phyloP scores from a whole-genome alignment of 2,797 vertebrate genomes.

The Pelobates cultripes region DNA sequence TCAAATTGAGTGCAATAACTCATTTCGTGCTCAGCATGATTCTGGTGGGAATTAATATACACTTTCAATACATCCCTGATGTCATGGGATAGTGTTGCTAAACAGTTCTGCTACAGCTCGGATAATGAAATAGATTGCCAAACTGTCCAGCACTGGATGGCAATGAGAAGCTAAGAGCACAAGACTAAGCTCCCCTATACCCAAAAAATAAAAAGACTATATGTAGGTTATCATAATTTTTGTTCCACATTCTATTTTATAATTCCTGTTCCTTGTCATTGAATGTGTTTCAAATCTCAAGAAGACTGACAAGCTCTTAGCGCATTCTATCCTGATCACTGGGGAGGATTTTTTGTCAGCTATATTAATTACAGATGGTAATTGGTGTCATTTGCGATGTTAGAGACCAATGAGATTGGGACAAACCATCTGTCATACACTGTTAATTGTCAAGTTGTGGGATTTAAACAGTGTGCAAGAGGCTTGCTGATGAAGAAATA shows the following conservation, averaged over 20 bases:
- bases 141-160: no score
- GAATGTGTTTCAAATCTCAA: slow-evolving; percentile 51
- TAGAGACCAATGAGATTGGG: slow-evolving; percentile 71
- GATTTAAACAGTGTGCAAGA: slow-evolving; percentile 60
- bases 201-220: no score
- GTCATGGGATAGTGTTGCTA: no score
- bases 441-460: slow-evolving; percentile 67
- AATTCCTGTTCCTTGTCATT: neutral
- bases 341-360: slow-evolving; percentile 70
- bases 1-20: no score
- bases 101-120: no score
- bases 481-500: slow-evolving; percentile 49
- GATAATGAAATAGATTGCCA: no score
- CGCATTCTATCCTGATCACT: slow-evolving; percentile 67
- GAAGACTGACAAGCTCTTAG: slow-evolving; percentile 65
- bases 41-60: no score
- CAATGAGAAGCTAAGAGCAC: no score
- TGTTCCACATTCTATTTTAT: neutral
- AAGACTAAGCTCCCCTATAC: no score
- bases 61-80: no score
- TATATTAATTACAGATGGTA: slow-evolving; percentile 78
- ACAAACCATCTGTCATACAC: slow-evolving; percentile 70
- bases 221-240: no score
- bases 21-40: no score
- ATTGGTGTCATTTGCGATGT: slow-evolving; percentile 77